Evolutionary conservation across 1,140 invertebrate species (phyloP).

Genomic region (Drosophila mojavensis): DNA sequence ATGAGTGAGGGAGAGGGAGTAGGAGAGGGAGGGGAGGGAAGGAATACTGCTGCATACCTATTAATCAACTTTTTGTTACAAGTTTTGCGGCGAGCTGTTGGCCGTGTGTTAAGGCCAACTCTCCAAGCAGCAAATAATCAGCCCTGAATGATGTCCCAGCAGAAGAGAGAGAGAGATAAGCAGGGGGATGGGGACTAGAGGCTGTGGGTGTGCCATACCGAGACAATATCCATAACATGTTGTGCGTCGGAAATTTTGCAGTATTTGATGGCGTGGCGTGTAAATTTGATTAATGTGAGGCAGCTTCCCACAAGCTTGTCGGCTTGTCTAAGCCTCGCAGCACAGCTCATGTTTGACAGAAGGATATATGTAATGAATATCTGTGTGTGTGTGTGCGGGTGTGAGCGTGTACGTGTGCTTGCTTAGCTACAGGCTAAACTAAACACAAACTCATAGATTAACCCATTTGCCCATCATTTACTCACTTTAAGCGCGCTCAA

Average conservation of each 20-base stretch:
- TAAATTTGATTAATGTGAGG: conserved; percentile 77
- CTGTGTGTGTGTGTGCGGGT: neutral
- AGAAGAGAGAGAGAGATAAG: conserved; percentile 13
- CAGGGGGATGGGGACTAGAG: neutral
- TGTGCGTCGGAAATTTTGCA: conserved; percentile 48
- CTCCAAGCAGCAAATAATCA: conserved; percentile 70
- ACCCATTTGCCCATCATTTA: conserved; percentile 50
- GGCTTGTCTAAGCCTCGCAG: conserved; percentile 3
- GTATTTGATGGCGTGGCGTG: conserved; percentile 63
- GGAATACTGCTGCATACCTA: conserved; percentile 47
- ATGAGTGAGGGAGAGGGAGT: neutral
- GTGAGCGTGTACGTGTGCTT: neutral
- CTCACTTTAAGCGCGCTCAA: conserved; percentile 43
- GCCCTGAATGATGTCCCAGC: conserved; percentile 65
- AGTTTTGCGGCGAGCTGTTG: conserved; percentile 55
- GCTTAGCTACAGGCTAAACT: conserved; percentile 38
- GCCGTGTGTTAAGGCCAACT: conserved; percentile 29
- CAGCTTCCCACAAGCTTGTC: conserved; percentile 23
- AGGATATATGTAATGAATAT: conserved; percentile 2
- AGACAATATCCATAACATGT: conserved; percentile 37
- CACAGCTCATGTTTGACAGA: neutral
- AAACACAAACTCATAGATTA: conserved; percentile 26
- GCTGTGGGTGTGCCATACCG: neutral
- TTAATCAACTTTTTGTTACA: conserved; percentile 74
- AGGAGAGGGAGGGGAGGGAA: neutral